Evolutionary conservation across 2,888 invertebrate genomes (phyloP).

Genomic region (Eretmocerus hayati): DNA sequence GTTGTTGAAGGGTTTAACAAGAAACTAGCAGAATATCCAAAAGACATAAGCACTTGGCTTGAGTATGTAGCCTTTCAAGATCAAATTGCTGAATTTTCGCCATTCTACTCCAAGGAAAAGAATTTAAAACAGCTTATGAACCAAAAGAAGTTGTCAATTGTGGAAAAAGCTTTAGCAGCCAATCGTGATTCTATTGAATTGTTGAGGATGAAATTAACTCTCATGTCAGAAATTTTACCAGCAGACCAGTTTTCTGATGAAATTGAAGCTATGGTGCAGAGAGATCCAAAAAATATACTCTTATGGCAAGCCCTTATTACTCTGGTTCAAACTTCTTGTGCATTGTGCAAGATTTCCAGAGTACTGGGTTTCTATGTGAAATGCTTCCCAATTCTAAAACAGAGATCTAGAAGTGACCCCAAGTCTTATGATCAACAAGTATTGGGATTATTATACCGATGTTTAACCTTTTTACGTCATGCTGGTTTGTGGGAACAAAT

Average conservation of each 20-base stretch:
- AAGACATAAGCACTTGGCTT: constrained; percentile 55
- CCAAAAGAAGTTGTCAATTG: constrained; percentile 56
- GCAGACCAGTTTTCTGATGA: constrained; percentile 54
- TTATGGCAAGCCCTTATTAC: constrained; percentile 53
- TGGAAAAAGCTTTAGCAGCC: constrained; percentile 55
- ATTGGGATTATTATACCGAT: constrained; percentile 49
- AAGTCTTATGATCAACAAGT: constrained; percentile 34
- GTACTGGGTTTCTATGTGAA: constrained; percentile 54
- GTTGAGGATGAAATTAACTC: constrained; percentile 48
- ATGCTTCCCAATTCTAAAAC: constrained; percentile 47
- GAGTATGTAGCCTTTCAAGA: constrained; percentile 57
- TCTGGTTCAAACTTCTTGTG: constrained; percentile 54
- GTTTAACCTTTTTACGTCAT: constrained; percentile 58
- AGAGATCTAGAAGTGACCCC: constrained; percentile 34
- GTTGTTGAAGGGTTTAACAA: constrained; percentile 53
- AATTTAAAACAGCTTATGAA: constrained; percentile 28
- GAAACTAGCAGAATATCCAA: constrained; percentile 48
- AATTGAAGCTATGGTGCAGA: constrained; percentile 48
- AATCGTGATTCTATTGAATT: constrained; percentile 53
- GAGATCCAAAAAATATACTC: constrained; percentile 44
- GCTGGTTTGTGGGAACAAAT: constrained; percentile 70
- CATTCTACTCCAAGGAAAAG: constrained; percentile 22
- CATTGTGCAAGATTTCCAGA: constrained; percentile 55
- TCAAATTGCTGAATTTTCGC: constrained; percentile 48
- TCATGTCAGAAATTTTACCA: constrained; percentile 51